These are phyloP conservation scores for Taphrorychus bicolor DNA, from an alignment of 2,888 invertebrate genomes.

Conservation along the genomic window DNA sequence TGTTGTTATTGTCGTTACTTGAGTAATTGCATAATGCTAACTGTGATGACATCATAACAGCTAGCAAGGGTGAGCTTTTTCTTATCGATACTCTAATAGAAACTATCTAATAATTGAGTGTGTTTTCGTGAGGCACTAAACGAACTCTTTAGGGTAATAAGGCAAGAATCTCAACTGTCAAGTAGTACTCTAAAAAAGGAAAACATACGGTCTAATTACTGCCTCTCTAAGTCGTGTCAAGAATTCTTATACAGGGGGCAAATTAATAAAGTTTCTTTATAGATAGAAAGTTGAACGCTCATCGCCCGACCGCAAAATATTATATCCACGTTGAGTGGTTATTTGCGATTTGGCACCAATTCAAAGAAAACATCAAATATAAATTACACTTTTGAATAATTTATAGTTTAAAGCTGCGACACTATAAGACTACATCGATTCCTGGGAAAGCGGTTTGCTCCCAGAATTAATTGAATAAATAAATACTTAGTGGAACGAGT, in stretches of 20 bases:
- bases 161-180: constrained; percentile 21
- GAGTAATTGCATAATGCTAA: constrained; percentile 73
- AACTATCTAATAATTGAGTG: constrained; percentile 1
- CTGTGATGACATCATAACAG: constrained; percentile 68
- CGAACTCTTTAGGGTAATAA: constrained; percentile 43
- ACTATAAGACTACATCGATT: neutral
- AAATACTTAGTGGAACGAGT: neutral
- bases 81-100: neutral
- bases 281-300: neutral
- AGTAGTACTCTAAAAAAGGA: neutral
- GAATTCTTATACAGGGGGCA: neutral
- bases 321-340: neutral
- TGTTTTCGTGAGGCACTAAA: constrained; percentile 48
- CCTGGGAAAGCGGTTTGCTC: neutral
- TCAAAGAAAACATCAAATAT: neutral
- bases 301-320: neutral
- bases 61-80: neutral
- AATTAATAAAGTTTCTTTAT: neutral
- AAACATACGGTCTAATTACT: neutral
- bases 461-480: neutral
- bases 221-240: too few relatives aligned
- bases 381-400: neutral
- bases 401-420: neutral
- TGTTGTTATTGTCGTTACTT: constrained; percentile 71
- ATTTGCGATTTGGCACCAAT: neutral